Evolutionary conservation across 2,113 vertebrate species (phyloP).

Genomic region (Columbina picui): DNA sequence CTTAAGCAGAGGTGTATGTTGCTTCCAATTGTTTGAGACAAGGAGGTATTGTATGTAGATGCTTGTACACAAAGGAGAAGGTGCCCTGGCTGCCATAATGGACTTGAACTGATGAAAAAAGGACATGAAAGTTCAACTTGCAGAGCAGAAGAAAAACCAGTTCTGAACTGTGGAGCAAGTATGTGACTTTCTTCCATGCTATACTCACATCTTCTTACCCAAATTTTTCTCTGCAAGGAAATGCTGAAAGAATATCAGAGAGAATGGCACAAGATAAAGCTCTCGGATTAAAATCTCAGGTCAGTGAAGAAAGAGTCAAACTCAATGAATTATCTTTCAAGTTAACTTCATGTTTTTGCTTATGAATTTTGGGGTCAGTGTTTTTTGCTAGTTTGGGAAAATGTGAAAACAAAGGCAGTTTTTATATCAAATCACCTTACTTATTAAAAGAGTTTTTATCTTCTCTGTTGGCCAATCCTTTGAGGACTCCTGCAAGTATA

Average conservation of each 20-base stretch:
- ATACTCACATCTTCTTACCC: not conserved
- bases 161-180: not conserved
- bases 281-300: slow-evolving; percentile 32
- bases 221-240: slow-evolving; percentile 8
- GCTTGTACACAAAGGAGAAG: not conserved
- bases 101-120: slow-evolving; percentile 9
- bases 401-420: not conserved
- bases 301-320: slow-evolving; percentile 60
- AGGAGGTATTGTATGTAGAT: not conserved
- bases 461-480: not conserved
- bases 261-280: not conserved
- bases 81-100: not conserved
- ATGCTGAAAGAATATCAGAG: not conserved
- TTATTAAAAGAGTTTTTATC: not conserved
- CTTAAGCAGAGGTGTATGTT: slow-evolving; percentile 13
- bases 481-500: not conserved
- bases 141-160: slow-evolving; percentile 2
- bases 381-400: not conserved
- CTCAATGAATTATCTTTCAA: not conserved
- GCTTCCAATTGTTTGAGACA: slow-evolving; percentile 32
- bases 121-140: not conserved
- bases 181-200: not conserved
- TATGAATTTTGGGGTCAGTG: not conserved
- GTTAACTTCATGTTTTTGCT: not conserved
- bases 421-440: not conserved